Percentiles rank a stretch among this genome's conserved stretches.
These are phyloP conservation scores for Baryphthengus martii DNA, from an alignment of 2,113 vertebrate genomes.

Conservation along the genomic window DNA sequence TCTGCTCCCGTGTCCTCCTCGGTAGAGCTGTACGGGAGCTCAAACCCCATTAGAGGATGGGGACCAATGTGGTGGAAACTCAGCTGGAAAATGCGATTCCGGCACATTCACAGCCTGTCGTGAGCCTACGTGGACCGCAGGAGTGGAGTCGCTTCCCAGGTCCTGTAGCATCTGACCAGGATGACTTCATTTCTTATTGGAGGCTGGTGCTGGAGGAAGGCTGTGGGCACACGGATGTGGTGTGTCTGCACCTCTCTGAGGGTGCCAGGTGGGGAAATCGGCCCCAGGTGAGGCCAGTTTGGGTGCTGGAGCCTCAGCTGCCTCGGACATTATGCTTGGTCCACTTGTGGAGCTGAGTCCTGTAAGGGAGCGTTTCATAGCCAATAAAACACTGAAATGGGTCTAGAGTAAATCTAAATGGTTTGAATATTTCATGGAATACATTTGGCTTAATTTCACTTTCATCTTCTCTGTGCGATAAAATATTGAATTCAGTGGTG, in stretches of 20 bases:
- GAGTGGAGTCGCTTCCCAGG: not conserved
- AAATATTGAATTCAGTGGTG: not conserved
- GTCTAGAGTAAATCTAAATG: not conserved
- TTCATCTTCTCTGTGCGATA: constrained; percentile 11
- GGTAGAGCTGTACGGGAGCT: not conserved
- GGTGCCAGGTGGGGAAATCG: not conserved
- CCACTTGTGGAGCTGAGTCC: accelerated
- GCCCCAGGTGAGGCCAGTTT: not conserved
- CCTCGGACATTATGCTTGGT: no score
- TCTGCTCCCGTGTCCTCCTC: not conserved
- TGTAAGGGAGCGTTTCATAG: not conserved
- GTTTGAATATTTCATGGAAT: constrained; percentile 38
- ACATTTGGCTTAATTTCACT: constrained; percentile 37
- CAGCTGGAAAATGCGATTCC: not conserved
- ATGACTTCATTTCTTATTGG: not conserved
- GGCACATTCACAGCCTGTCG: accelerated
- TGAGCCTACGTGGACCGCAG: accelerated
- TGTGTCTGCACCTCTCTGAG: not conserved
- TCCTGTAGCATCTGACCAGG: not conserved
- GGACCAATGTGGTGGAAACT: not conserved
- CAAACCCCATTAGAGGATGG: not conserved
- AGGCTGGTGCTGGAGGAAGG: not conserved
- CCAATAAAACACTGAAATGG: constrained; percentile 10
- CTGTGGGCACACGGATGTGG: accelerated
- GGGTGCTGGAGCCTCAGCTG: not conserved